Evolutionary conservation across 2,113 vertebrate species (phyloP), one percentile per base, ranked within the genome.

Genomic region (Zosterops hypoxanthus): DNA sequence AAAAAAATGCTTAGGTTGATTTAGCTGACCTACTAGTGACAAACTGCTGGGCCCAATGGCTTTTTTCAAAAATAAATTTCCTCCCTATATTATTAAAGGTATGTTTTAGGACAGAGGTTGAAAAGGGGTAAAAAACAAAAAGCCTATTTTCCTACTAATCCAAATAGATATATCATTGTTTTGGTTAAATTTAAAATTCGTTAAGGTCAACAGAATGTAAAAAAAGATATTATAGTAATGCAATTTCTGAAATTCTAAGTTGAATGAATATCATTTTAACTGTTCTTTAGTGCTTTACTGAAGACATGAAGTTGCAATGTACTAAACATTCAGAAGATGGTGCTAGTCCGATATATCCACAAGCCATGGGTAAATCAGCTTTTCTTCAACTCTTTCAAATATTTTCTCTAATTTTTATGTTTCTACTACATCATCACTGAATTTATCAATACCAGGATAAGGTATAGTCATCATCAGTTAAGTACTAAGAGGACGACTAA

Each of bases 311-410:
- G 85, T 12, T 97, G 81, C 96, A 97, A 93, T 94, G 61, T 95
- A 95, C 82, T 72, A 92, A 97, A 96, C 56, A 90, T 94, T 97
- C 87, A 97, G 88, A 97, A 97, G 92, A 95, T 92, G 93, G 89
- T 97, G 93, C 94, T 97, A 97, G 90, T 71, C 82, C 61, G 88
- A 93, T 96, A 71, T 28, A 49, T 63, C 61, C 94, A 77, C 64
- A 95, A 95, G 34, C 28, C 50, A 92, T 63, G 9, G 73, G 76
- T 53, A 49, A 81, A 82, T 91, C 64, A 85, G 86, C 70, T 91
- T 90, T 68, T 65, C 31, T 82, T 78, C 23, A 57, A 14, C 23
- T 76, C 41, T 47, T 60, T 80, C 56, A 87, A 71, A 61, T 61
- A 36, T 39, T 78, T 93, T 66, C 47, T 53, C 50, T 26, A 42